These are phyloP conservation scores for Galbula dea DNA, from an alignment of 2,113 vertebrate species.

Conservation along the genomic window DNA sequence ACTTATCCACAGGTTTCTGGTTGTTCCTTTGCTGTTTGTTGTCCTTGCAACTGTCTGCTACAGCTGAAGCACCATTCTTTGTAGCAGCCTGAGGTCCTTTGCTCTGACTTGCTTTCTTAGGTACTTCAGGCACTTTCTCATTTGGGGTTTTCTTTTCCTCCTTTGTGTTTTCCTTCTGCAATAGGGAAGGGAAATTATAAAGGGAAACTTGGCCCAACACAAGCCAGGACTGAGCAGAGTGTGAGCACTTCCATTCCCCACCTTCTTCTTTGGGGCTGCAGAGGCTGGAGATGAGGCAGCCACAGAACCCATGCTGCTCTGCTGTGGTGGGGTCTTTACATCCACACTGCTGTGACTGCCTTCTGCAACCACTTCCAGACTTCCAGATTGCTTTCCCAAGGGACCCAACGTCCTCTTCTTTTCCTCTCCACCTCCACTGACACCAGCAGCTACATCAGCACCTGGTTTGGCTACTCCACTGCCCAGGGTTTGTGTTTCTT, in stretches of 20 bases:
- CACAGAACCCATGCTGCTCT: fast-evolving
- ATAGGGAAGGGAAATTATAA: too few relatives aligned
- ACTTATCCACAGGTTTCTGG: background rate
- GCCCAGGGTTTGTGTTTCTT: background rate
- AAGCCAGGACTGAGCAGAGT: too few relatives aligned
- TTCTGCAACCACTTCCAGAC: background rate
- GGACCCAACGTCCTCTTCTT: fast-evolving
- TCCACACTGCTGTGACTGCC: background rate
- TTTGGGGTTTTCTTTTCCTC: background rate
- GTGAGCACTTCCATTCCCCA: too few relatives aligned
- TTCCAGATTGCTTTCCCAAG: background rate
- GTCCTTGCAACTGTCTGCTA: background rate
- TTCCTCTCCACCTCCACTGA: background rate
- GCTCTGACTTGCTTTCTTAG: background rate
- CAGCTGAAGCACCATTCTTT: background rate
- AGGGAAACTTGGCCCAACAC: too few relatives aligned
- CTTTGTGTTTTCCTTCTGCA: background rate
- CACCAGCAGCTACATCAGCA: background rate
- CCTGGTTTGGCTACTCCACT: background rate
- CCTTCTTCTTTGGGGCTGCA: background rate
- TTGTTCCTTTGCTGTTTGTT: background rate
- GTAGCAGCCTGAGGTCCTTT: background rate
- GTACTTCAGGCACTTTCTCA: fast-evolving
- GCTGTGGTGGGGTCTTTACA: background rate
- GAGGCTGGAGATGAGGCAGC: background rate